Conservation (phyloP, 2,113 vertebrate species). For the Taxidea taxus region DNA sequence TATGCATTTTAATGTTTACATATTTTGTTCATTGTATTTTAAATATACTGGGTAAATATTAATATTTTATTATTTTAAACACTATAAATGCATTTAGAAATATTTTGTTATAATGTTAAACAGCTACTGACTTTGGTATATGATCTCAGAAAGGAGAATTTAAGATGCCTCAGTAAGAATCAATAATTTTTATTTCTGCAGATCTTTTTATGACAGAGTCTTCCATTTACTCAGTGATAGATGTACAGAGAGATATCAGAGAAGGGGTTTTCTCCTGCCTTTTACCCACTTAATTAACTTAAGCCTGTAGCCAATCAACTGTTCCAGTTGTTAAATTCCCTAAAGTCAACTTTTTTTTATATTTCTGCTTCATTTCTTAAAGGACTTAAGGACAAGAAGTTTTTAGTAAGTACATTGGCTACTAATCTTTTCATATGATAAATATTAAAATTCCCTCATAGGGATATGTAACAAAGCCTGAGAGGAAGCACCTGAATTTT, state of each 20-base stretch:
- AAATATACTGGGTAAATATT: not conserved
- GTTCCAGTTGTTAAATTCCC: not conserved
- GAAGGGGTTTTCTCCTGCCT: not conserved
- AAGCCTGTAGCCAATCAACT: not conserved
- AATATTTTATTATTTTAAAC: not conserved
- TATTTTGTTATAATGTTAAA: not conserved
- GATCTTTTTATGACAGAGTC: not conserved
- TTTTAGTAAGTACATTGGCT: not conserved
- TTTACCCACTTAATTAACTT: not conserved
- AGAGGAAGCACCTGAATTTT: not conserved
- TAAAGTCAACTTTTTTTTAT: not conserved
- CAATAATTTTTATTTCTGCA: not conserved
- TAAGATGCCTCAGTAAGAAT: not conserved
- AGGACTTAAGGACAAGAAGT: not conserved
- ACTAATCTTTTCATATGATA: not conserved
- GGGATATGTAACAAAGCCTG: not conserved
- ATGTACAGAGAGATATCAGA: not conserved
- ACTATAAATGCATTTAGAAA: not conserved
- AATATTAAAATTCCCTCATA: not conserved
- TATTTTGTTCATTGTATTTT: not conserved
- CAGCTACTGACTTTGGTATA: not conserved
- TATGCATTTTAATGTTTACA: not conserved
- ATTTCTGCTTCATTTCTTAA: not conserved
- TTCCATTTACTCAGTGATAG: not conserved
- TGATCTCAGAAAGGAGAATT: not conserved